Percentiles rank a stretch among this genome's conserved stretches.
These are phyloP conservation scores for Herminia tarsipennalis DNA, from an alignment of 2,888 invertebrate species.

Conservation along the genomic window DNA sequence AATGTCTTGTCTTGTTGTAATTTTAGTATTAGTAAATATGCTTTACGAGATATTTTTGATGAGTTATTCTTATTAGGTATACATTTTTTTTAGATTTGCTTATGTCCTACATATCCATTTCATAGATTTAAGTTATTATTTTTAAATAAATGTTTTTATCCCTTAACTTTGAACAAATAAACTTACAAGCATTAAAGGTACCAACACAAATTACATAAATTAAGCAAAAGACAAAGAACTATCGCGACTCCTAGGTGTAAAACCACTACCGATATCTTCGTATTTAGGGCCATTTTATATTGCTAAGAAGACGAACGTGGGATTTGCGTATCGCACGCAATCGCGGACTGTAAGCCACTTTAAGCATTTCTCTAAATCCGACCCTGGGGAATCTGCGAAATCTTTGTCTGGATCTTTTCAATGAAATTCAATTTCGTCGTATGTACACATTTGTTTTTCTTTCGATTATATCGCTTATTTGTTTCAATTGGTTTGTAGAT, in stretches of 20 bases:
- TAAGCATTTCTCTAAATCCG: constrained; percentile 71
- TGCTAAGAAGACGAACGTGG: constrained; percentile 57
- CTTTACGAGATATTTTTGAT: no score
- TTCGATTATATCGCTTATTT: constrained; percentile 44
- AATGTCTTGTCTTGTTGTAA: no score
- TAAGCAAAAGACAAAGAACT: no score
- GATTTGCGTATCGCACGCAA: constrained; percentile 76
- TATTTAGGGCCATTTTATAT: constrained; percentile 62
- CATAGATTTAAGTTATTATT: no score
- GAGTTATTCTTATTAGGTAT: no score
- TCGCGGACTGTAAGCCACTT: constrained; percentile 73
- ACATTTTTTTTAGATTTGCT: no score
- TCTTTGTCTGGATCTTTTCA: constrained; percentile 74
- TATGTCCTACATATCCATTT: no score
- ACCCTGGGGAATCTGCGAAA: constrained; percentile 63
- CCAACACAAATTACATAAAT: no score
- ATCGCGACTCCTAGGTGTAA: constrained; percentile 21
- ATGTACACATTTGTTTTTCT: constrained; percentile 63
- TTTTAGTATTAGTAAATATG: no score
- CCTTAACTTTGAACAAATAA: no score
- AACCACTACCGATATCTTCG: constrained; percentile 42
- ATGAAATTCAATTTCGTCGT: constrained; percentile 76
- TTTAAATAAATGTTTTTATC: no score
- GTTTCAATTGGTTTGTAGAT: constrained; percentile 43
- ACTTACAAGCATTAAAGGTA: no score